These are phyloP conservation scores for Lophotriccus pileatus DNA, from an alignment of 2,797 vertebrate genomes.

Conservation along the genomic window DNA sequence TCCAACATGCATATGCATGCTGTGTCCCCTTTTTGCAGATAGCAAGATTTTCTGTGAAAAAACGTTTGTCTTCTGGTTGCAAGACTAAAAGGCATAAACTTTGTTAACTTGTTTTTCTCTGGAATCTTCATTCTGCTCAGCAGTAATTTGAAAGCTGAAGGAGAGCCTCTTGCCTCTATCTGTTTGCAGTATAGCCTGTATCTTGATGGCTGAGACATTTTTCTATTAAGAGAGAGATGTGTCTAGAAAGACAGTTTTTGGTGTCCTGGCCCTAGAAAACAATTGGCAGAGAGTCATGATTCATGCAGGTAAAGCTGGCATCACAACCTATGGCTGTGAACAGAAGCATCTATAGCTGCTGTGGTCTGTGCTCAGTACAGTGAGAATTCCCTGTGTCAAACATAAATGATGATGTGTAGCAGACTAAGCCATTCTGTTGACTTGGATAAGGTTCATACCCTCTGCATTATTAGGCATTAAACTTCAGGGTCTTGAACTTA, in stretches of 20 bases:
- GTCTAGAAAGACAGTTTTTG: background rate
- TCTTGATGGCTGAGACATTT: background rate
- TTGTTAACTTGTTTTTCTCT: background rate
- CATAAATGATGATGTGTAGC: background rate
- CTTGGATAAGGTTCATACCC: background rate
- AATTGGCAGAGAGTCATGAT: background rate
- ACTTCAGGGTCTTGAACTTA: background rate
- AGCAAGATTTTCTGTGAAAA: background rate
- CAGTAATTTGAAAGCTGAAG: background rate
- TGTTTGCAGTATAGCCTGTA: background rate
- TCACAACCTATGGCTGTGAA: background rate
- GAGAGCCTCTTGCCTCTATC: background rate
- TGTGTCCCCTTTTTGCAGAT: background rate
- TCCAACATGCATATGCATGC: background rate
- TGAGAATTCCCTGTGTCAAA: background rate
- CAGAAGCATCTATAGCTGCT: background rate
- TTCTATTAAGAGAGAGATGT: background rate
- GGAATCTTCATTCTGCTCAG: background rate
- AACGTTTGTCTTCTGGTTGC: background rate
- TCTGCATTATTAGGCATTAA: background rate
- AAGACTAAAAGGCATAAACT: background rate
- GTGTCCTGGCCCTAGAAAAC: background rate
- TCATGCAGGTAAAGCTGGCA: background rate
- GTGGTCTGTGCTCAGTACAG: fast-evolving
- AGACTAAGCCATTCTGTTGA: background rate